A percentile compares a stretch with the other conserved stretches of the same genome.
These are phyloP conservation scores for Hylia prasina DNA, from an alignment of 2,113 vertebrate species.

Conservation along the genomic window DNA sequence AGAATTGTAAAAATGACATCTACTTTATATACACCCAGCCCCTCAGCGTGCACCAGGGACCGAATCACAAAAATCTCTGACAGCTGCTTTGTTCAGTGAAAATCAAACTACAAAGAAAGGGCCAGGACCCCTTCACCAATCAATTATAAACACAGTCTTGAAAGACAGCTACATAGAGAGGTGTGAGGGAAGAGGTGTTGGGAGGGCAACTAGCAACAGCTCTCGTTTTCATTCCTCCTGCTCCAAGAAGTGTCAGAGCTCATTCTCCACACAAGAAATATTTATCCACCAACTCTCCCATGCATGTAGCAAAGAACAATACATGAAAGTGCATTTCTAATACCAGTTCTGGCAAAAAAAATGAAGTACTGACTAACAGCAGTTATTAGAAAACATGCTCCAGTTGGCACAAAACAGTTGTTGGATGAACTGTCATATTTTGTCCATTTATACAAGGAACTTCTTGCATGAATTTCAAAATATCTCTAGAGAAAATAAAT, in stretches of 20 bases:
- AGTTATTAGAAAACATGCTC: slow-evolving; percentile 28
- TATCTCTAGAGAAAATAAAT: slow-evolving; percentile 31
- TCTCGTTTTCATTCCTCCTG: neutral
- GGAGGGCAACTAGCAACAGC: neutral
- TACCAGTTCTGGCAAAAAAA: neutral
- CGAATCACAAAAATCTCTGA: slow-evolving; percentile 59
- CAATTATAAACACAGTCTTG: slow-evolving; percentile 51
- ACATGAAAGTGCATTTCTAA: neutral
- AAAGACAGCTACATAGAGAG: slow-evolving; percentile 10
- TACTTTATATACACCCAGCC: slow-evolving; percentile 3
- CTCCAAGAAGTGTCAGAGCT: neutral
- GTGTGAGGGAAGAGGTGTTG: neutral
- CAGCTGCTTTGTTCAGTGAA: slow-evolving; percentile 63
- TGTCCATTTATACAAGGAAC: slow-evolving; percentile 14
- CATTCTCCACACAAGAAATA: slow-evolving; percentile 4
- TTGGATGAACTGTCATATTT: slow-evolving; percentile 37
- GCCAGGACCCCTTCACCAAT: slow-evolving; percentile 62
- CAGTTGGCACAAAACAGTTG: neutral
- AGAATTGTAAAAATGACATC: slow-evolving; percentile 29
- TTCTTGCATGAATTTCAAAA: neutral
- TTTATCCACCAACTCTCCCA: neutral
- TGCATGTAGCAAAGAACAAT: neutral
- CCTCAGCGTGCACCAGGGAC: neutral
- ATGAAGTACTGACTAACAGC: neutral
- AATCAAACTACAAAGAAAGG: slow-evolving; percentile 58